These are phyloP conservation scores for Chelmon rostratus DNA, from an alignment of 2,797 vertebrate genomes.

Conservation along the genomic window DNA sequence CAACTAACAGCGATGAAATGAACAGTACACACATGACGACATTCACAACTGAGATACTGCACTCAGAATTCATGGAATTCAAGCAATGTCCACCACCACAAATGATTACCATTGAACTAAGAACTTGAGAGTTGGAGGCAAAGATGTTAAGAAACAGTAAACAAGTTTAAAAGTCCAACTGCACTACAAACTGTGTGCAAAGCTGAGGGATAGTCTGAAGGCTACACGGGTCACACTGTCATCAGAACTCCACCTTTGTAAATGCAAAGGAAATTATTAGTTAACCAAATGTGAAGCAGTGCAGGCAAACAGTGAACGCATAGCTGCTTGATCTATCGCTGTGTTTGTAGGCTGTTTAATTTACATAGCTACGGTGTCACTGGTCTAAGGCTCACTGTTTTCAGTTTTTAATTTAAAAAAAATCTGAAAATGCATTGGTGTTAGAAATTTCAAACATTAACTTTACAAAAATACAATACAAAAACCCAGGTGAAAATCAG, in stretches of 20 bases:
- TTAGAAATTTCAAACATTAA: conserved; percentile 25
- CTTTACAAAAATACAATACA: conserved; percentile 53
- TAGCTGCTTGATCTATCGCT: conserved; percentile 33
- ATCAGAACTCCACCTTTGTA: conserved; percentile 64
- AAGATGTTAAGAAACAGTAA: conserved; percentile 63
- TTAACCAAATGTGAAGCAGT: conserved; percentile 45
- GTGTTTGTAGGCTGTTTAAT: conserved; percentile 12
- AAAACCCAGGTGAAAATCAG: conserved; percentile 36
- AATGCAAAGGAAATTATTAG: conserved; percentile 44
- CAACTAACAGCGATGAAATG: conserved; percentile 61
- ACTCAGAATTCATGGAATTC: conserved; percentile 85
- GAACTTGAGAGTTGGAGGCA: conserved; percentile 68
- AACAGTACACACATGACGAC: conserved; percentile 26
- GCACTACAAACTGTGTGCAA: conserved; percentile 65
- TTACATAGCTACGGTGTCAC: conserved; percentile 28
- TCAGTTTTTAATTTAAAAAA: conserved; percentile 33
- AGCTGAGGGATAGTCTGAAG: conserved; percentile 63
- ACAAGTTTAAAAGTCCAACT: conserved; percentile 52
- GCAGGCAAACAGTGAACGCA: conserved; percentile 40
- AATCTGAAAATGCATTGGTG: conserved; percentile 22
- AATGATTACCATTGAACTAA: conserved; percentile 78
- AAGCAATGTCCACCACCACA: conserved; percentile 85
- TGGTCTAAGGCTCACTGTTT: conserved; percentile 44
- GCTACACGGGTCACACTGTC: conserved; percentile 71
- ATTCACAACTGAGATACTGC: conserved; percentile 70